These are phyloP conservation scores for Anas platyrhynchos DNA, from an alignment of 2,113 vertebrate genomes.

Conservation along the genomic window DNA sequence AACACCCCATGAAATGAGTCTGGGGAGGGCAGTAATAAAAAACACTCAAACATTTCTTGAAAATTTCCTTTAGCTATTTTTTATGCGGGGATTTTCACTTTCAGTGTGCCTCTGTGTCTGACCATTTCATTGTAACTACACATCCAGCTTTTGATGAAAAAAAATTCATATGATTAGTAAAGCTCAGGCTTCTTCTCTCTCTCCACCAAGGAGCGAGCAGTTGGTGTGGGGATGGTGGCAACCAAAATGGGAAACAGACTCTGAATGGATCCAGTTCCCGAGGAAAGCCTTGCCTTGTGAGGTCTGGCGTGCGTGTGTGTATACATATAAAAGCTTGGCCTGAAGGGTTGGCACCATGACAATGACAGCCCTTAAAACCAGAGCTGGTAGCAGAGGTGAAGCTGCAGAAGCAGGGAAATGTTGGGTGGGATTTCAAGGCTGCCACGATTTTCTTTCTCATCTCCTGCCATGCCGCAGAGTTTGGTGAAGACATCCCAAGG, in stretches of 20 bases:
- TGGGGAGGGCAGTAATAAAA: not conserved
- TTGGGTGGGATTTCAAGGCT: not conserved
- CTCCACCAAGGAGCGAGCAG: not conserved
- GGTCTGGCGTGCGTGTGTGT: not conserved
- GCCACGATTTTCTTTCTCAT: not conserved
- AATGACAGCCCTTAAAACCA: not conserved
- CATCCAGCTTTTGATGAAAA: not conserved
- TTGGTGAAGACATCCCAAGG: not conserved
- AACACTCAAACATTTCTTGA: not conserved
- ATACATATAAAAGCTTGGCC: not conserved
- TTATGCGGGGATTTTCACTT: not conserved
- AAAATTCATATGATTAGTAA: not conserved
- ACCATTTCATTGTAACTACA: fast-evolving
- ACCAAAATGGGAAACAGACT: not conserved
- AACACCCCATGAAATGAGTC: not conserved
- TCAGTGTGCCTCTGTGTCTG: not conserved
- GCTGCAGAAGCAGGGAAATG: not conserved
- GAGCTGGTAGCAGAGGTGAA: not conserved
- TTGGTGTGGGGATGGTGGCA: not conserved
- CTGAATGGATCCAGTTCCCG: not conserved
- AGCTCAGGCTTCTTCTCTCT: not conserved
- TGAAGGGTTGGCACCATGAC: not conserved
- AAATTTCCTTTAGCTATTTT: not conserved
- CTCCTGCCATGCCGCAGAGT: not conserved
- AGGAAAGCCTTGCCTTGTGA: not conserved